phyloP scores from a whole-genome alignment of 2,113 vertebrate genomes.

The Ophiodon elongatus region DNA sequence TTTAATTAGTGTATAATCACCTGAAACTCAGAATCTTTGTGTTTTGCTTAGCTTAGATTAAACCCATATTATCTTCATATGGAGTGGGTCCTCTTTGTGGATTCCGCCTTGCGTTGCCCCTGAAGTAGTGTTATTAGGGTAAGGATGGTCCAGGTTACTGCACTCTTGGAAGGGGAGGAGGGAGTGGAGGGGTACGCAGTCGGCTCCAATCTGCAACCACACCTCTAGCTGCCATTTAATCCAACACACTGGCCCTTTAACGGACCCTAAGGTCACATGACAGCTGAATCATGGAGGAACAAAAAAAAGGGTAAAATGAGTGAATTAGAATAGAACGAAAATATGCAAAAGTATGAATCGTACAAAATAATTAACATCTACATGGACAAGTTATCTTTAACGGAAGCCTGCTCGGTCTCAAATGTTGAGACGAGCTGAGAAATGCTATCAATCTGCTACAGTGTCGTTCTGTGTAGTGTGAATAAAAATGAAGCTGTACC shows the following conservation, averaged over 20 bases:
- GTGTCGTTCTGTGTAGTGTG: not conserved
- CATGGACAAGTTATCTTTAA: not conserved
- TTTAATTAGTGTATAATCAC: not conserved
- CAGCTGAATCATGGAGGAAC: not conserved
- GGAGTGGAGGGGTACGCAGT: too few relatives aligned
- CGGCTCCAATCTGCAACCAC: too few relatives aligned
- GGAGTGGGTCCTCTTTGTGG: not conserved
- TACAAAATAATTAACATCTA: not conserved
- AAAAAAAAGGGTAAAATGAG: not conserved
- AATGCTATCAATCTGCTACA: not conserved
- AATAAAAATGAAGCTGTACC: slow-evolving; percentile 21
- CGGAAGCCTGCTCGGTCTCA: not conserved
- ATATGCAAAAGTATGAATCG: not conserved
- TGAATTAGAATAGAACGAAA: not conserved
- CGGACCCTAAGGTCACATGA: not conserved
- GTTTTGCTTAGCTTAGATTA: too few relatives aligned
- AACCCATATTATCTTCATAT: not conserved
- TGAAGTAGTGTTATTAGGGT: not conserved
- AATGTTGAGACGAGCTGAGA: not conserved
- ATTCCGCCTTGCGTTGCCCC: not conserved
- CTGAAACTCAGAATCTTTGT: not conserved
- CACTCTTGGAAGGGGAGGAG: too few relatives aligned
- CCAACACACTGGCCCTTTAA: not conserved
- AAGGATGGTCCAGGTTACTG: too few relatives aligned
- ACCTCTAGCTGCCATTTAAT: too few relatives aligned